Base-by-base conservation (phyloP, 2,888 invertebrate genomes). In the Machimus atricapillus region DNA sequence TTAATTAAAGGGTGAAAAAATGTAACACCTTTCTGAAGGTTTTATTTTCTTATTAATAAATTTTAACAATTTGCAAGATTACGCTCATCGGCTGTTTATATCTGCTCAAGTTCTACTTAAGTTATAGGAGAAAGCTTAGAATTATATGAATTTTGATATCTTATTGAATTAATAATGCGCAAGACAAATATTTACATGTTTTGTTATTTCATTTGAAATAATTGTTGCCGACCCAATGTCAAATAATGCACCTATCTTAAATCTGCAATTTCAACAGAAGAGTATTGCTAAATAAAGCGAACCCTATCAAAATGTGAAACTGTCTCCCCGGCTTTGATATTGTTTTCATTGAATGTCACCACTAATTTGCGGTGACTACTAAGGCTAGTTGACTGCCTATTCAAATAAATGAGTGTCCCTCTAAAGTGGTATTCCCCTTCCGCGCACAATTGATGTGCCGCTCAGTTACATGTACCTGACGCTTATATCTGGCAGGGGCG, bases 1-100 rank as follows among this genome's bases (percentile, higher is more conserved):
- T 83, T 83, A 43, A 40, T 66, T 83, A 83, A 83, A 40, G 43
- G 37, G 43, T 12, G 66, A 23, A 8, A 23, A 83, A 83, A 83
- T 66, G 23, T 40, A 66, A 14, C 73, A 83, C 73, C 66, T 73
- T 40, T 82, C 0, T 12, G 56, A 37, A 79, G 2, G 31, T 82
- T 56, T 82, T 31, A 14, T 52, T 56, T 52, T 56, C n/a, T 2
- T 7, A 16, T 56, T 23, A 43, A 46, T 43, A 43, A 23, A 12
- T 16, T 43, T 43, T 14, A 58, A 19, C 12, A n/a, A n/a, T 9
- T 7, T 58, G 12, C 14, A 43, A 12, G 2, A 43, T 14, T 43
- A 43, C 1, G 14, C 37, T 9, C 9, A 9, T 34, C 8, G 8
- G 2, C 7, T 8, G 0, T 37, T 37, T 2, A 43, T 14, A 43